Conservation (phyloP, 30 jellyfish, hydroid and myxozoan species). For the Hydra vulgaris region DNA sequence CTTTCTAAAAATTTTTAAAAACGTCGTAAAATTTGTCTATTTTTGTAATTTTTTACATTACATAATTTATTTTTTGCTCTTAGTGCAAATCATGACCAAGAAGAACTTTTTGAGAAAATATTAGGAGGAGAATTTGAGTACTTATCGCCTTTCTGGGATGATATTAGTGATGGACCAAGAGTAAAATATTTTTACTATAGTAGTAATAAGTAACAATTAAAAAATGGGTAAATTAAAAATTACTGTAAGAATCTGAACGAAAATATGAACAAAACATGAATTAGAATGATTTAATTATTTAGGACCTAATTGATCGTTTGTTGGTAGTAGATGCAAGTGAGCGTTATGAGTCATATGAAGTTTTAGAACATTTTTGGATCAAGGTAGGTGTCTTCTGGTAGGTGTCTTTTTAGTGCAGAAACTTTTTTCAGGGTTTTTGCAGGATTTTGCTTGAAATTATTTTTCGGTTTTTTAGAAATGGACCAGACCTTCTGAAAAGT, state of each 20-base stretch:
- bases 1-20: slow-evolving; percentile 51
- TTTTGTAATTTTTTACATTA: neutral
- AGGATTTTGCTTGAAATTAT: neutral
- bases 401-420: neutral
- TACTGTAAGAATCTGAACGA: too few species aligned
- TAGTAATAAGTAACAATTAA: neutral
- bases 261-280: too few species aligned
- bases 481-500: slow-evolving; percentile 62
- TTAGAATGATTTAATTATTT: neutral
- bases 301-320: slow-evolving; percentile 63
- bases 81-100: slow-evolving; percentile 84
- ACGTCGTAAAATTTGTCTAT: slow-evolving; percentile 44
- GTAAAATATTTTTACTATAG: slow-evolving; percentile 16
- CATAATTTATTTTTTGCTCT: neutral
- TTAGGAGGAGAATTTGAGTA: slow-evolving; percentile 77
- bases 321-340: slow-evolving; percentile 74
- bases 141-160: slow-evolving; percentile 87
- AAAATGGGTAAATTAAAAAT: too few species aligned
- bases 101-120: slow-evolving; percentile 89
- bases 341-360: slow-evolving; percentile 59
- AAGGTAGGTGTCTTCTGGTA: slow-evolving; percentile 26
- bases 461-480: slow-evolving; percentile 39
- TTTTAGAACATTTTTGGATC: slow-evolving; percentile 75
- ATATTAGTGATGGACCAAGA: slow-evolving; percentile 71
- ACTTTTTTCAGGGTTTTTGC: neutral